Base-by-base conservation (phyloP, 2,113 vertebrate genomes). In the Takifugu flavidus region DNA sequence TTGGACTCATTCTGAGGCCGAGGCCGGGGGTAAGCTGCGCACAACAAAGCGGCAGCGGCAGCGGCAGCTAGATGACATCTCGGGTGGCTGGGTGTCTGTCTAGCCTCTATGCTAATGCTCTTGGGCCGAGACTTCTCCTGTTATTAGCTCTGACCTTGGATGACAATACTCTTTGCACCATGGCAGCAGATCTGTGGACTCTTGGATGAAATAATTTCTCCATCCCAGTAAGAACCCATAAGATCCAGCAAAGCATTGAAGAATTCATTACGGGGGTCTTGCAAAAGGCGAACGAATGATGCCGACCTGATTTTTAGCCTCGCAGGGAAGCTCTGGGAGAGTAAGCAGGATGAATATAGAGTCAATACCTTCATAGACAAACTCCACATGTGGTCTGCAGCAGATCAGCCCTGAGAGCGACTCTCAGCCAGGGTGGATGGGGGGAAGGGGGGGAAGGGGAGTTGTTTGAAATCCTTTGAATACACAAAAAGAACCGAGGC, bases 81-180 rank as follows among this genome's bases (percentile, higher is more conserved):
- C 45, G 78, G 70, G 70, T 83, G 85, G 84, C 67, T 77, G 74
- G 79, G 73, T 89, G 87, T 90, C 88, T 90, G 87, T 90, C 88
- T 90, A 65, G 85, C 72, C 73, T 77, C 83, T 89, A 89, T 90
- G 88, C 87, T 90, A 89, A 90, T 88, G 80, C 75, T 78, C 67
- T 62, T 71, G 70, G 77, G 82, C 67, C 72, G 80, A 86, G 87
- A 86, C 78, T 70, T 64, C 70, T 58, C 77, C 51, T 77, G 59
- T 58, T 78, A 56, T 56, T 78, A 68, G 73, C 66, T 58, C 62
- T 29, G 53, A 72, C 72, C 75, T 64, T 44, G 47, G 69, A 70
- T 86, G 85, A 87, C 79, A 82, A 82, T 79, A 64, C 43, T 65
- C 58, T 65, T 67, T 59, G 66, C 14, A 55, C 55, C 70, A 69